Evolutionary conservation across 2,797 vertebrate species (phyloP), one percentile per base, ranked within the genome.

Genomic region (Linurgus olivaceus): DNA sequence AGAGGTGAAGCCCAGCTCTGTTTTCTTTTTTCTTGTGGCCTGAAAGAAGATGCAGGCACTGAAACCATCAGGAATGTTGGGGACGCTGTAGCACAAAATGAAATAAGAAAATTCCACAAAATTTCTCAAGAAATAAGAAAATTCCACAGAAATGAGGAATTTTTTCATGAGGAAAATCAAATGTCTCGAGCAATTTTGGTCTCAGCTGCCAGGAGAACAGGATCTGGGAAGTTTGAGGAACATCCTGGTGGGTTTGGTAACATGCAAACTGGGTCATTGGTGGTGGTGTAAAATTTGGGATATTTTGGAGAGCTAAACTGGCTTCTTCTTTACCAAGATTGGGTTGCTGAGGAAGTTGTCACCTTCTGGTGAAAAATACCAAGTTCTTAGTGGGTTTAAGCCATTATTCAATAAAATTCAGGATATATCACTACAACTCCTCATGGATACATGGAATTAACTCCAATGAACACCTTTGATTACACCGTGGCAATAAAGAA

Each of bases 151-250:
- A 25, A 57, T 25, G 23, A 57, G 23, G 23, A 89, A 79, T 65
- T 89, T 52, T 35, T 38, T 38, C 90, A 58, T 11, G 51, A 29
- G 66, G 83, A 80, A 97, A 94, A 93, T 17, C 58, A 80, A 96
- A 68, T 48, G 15, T 15, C 50, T 77, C 71, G 74, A 78, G 40
- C 3, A 47, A 35, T 92, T 89, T 58, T 48, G 58, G 24, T 59
- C 65, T n/a, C 52, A 54, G 25, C 29, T 72, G 31, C 68, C 20
- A 17, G 52, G 45, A 77, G 38, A 15, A 7, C 3, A 6, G 33
- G 31, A 71, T 38, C 67, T 77, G 58, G 44, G 29, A 62, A 50
- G 17, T 26, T 10, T 86, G 50, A 23, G 11, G 25, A 48, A 28
- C 2, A 6, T 76, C 45, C 33, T 52, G 4, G 33, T 33, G 45